Base-by-base conservation (phyloP, 2,113 vertebrate genomes). In the Phrynocephalus versicolor region DNA sequence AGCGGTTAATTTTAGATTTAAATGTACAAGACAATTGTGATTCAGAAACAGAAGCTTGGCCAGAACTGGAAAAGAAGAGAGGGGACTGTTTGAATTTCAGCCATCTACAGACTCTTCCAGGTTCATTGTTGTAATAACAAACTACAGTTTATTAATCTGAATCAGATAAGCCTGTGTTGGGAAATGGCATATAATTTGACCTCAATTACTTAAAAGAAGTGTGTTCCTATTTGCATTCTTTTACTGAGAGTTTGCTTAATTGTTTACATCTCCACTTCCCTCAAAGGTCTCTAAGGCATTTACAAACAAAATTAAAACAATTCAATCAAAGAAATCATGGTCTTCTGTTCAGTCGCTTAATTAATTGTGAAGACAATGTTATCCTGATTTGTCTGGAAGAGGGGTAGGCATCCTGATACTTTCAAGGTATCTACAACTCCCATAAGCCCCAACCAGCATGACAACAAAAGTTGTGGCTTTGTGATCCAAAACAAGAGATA, bases 301-400 rank as follows among this genome's bases (percentile, higher is more conserved):
- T 76, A 16, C 39, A 16, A n/a, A 10, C 45, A 70, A 35, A 51
- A 55, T 83, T 83, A 84, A 84, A 64, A 69, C 64, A 81, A 51
- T 65, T 25, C 19, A 55, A 2, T 23, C 16, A 19, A 35, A 60
- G 71, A 23, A 18, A 39, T n/a, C 9, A 9, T 1, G 1, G 39
- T 70, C 39, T 73, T n/a, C 41, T 25, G 30, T 58, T 55, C 55
- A 23, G 39, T 1, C 55, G 18, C 0, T 70, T 37, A 57, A 27
- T 60, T 37, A 58, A 82, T 27, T 60, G 58, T 21, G 18, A 25
- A 27, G 12, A 23, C 33, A 1, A 62, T 55, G 58, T 45, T 2
- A 30, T 60, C 33, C 35, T 60, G 51, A 55, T 15, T 57, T 18
- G 45, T 84, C 2, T 35, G 55, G 27, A 37, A 69, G 30, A 55